Evolutionary conservation across 2,113 vertebrate genomes (phyloP).

Genomic region (Hepsetus odoe): DNA sequence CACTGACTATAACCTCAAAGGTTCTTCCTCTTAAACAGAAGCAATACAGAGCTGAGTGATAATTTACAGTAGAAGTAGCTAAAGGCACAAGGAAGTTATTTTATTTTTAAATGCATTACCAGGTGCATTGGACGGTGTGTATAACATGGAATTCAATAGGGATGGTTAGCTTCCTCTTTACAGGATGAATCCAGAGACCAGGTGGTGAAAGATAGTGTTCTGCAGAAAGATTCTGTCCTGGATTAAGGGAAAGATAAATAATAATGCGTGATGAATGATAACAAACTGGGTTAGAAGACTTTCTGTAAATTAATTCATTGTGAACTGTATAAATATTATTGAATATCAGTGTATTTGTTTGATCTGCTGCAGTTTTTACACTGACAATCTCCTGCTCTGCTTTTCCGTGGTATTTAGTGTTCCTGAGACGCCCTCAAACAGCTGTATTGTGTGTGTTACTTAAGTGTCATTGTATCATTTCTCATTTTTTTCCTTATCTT

Average conservation of each 20-base stretch:
- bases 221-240: not conserved
- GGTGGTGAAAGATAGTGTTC: not conserved
- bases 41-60: conserved; percentile 1
- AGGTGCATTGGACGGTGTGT: not conserved
- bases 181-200: not conserved
- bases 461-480: not conserved
- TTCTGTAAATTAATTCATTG: not conserved
- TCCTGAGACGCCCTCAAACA: no score
- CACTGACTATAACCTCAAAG: no score
- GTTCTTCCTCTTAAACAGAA: not conserved
- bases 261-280: not conserved
- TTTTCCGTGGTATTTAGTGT: no score
- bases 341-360: no score
- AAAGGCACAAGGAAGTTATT: not conserved
- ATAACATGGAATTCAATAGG: not conserved
- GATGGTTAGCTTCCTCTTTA: not conserved
- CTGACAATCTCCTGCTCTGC: no score
- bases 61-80: not conserved
- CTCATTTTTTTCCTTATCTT: conserved; percentile 12
- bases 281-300: not conserved
- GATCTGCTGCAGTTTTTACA: no score
- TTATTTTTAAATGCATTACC: not conserved
- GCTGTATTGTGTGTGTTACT: not conserved
- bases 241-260: not conserved
- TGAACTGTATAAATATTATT: not conserved